phyloP scores from a whole-genome alignment of 2,113 vertebrate genomes.

The Willisornis vidua region DNA sequence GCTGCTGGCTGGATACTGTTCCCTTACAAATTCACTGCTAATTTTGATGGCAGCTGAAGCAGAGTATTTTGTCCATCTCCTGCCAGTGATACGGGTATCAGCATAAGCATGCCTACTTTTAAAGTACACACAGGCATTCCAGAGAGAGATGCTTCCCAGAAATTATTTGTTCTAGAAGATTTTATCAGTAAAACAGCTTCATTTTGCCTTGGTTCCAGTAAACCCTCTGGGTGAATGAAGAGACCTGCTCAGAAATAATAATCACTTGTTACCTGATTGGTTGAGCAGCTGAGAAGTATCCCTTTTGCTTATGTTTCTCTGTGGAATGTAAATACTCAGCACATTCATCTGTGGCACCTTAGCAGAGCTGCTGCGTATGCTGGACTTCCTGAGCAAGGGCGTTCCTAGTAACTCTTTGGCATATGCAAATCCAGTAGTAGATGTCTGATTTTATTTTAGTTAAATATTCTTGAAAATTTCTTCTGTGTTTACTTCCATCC shows the following conservation, averaged over 20 bases:
- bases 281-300: background rate
- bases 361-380: background rate
- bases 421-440: background rate
- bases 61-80: background rate
- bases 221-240: background rate
- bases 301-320: background rate
- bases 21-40: background rate
- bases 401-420: background rate
- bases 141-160: background rate
- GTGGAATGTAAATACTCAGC: background rate
- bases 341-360: background rate
- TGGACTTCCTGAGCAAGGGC: background rate
- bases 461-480: background rate
- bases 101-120: background rate
- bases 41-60: background rate
- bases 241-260: background rate
- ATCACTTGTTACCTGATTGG: background rate
- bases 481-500: background rate
- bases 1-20: background rate
- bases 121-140: background rate
- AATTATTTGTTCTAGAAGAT: background rate
- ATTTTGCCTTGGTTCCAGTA: background rate
- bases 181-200: background rate
- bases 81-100: background rate
- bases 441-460: background rate